Base-by-base conservation (phyloP, 2,113 vertebrate species). In the Fregata magnificens region DNA sequence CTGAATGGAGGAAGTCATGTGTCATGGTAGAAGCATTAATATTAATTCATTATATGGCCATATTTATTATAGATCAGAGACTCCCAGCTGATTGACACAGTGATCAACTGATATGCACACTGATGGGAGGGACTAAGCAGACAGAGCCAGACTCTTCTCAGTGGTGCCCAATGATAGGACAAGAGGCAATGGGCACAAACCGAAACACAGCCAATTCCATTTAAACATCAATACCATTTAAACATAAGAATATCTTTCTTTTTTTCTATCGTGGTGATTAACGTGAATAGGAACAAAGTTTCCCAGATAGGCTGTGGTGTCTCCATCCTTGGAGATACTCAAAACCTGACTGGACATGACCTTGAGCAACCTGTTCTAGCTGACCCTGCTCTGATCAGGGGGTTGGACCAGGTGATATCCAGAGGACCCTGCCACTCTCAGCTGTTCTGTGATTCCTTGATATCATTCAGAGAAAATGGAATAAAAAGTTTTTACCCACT, bases 71-170 rank as follows among this genome's bases (percentile, higher is more conserved):
- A 61, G 26, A 63, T 38, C 40, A 78, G 32, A 45, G 5, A 12
- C 9, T 84, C 21, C 16, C 40, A 72, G 21, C 5, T 69, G 21
- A 45, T 59, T 1, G 1, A 84, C 21, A 32, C 8, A 44, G 18
- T n/a, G 21, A 44, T 47, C 8, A 74, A 10, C 6, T 62, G 4
- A 32, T 31, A 29, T 0, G 1, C 19, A 9, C 4, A 3, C 7
- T 26, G 42, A 59, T 53, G 16, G 28, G 15, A 58, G 20, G 10
- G 36, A 21, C 5, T 10, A 65, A 55, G 5, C 13, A 25, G 42
- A 20, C 1, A 2, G 15, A 71, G 38, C 3, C 14, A 70, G 42
- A 21, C 14, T 8, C 3, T 42, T 55, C 11, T 47, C 15, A 58
- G 24, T 34, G 24, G 12, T 65, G 32, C 2, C 25, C 5, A n/a